These are phyloP conservation scores for Arvicanthis niloticus DNA, from an alignment of 2,113 vertebrate genomes.

Conservation along the genomic window DNA sequence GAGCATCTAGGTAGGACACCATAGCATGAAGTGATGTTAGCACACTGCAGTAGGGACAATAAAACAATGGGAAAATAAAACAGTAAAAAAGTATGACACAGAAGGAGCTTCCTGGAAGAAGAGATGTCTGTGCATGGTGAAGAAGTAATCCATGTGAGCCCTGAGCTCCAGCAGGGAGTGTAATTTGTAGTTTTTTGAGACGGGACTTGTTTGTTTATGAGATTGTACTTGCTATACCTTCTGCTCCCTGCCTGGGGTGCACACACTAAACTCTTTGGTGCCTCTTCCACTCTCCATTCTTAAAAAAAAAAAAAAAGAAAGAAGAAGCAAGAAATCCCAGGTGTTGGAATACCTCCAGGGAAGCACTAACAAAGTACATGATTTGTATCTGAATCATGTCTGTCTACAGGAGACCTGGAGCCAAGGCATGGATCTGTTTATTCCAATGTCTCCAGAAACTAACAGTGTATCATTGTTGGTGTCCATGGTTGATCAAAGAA, in stretches of 20 bases:
- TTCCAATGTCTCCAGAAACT: background rate
- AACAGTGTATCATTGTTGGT: background rate
- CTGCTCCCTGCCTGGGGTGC: background rate
- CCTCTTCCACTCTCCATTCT: background rate
- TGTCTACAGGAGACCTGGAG: background rate
- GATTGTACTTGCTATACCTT: background rate
- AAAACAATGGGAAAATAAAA: too few species aligned
- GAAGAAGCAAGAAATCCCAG: too few species aligned
- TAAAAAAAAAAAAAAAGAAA: background rate
- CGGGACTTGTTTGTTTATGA: background rate
- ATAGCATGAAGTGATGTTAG: fast-evolving
- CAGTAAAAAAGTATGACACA: fast-evolving
- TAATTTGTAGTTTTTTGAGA: background rate
- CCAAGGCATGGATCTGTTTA: background rate
- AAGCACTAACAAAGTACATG: background rate
- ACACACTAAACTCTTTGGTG: fast-evolving
- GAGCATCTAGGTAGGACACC: background rate
- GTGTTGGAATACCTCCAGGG: background rate
- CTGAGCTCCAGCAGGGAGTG: too few species aligned
- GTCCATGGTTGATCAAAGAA: background rate
- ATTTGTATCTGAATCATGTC: background rate
- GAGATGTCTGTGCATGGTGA: background rate
- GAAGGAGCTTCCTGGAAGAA: background rate
- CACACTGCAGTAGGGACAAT: fast-evolving
- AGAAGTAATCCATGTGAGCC: background rate